Evolutionary conservation across 2,797 vertebrate species (phyloP).

Genomic region (Halcyon smyrnensis): DNA sequence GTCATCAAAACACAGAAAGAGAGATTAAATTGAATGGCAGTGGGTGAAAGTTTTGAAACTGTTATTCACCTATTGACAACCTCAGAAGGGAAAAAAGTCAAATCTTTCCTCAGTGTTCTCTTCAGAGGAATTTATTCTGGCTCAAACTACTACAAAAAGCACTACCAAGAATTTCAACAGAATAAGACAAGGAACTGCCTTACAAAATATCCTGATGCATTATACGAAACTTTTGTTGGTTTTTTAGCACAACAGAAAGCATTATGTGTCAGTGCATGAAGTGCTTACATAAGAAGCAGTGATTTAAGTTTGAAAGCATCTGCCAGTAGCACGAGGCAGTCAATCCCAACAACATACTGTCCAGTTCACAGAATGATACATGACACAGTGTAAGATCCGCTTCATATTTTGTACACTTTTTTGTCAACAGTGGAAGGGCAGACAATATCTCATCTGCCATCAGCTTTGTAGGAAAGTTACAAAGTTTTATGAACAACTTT

Average conservation of each 20-base stretch:
- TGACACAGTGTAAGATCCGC: not conserved
- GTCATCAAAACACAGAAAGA: not conserved
- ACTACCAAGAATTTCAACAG: accelerated
- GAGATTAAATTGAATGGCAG: not conserved
- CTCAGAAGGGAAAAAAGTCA: not conserved
- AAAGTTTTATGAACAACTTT: not conserved
- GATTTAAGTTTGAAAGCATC: not conserved
- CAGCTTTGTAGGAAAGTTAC: not conserved
- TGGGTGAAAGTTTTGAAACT: not conserved
- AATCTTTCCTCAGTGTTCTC: not conserved
- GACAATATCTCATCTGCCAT: not conserved
- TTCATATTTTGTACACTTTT: not conserved
- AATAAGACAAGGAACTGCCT: not conserved
- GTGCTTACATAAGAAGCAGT: not conserved
- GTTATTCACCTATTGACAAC: not conserved
- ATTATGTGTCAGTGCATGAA: not conserved
- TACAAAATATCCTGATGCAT: not conserved
- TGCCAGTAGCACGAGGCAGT: not conserved
- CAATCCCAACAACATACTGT: not conserved
- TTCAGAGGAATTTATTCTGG: not conserved
- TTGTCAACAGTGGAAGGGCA: not conserved
- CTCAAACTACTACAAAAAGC: not conserved
- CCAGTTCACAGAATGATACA: not conserved
- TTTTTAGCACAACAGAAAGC: not conserved
- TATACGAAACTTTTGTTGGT: not conserved